phyloP scores from a whole-genome alignment of 2,797 vertebrate species.

The Ctenosaura bakeri region DNA sequence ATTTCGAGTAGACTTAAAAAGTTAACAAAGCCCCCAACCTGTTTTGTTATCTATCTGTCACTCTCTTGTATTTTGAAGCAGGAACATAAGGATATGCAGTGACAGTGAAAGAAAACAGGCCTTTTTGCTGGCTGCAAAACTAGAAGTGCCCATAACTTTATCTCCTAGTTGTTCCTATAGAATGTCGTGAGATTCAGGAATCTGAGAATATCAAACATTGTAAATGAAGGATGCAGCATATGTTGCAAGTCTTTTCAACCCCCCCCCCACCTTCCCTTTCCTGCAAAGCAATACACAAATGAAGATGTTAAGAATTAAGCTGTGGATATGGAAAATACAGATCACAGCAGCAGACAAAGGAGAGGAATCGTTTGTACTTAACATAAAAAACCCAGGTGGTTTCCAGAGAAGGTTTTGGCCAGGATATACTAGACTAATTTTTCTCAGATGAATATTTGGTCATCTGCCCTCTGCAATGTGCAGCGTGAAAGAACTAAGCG shows the following conservation, averaged over 20 bases:
- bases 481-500: not conserved
- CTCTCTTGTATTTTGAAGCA: constrained; percentile 49
- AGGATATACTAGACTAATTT: constrained; percentile 37
- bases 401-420: constrained; percentile 37
- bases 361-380: constrained; percentile 6
- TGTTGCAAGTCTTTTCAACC: not conserved
- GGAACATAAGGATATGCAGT: constrained; percentile 47
- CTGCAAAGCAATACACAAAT: not conserved
- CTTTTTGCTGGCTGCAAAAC: constrained; percentile 47
- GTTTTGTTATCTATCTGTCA: constrained; percentile 34
- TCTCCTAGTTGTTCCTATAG: constrained; percentile 34
- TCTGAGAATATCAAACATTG: constrained; percentile 17
- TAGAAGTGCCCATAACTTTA: constrained; percentile 8
- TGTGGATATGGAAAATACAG: constrained; percentile 27
- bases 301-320: constrained; percentile 34
- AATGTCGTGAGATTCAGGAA: not conserved
- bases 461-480: not conserved
- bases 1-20: constrained; percentile 55
- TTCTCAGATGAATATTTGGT: constrained; percentile 35
- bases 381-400: constrained; percentile 41
- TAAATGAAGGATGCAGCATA: constrained; percentile 24
- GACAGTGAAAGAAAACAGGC: constrained; percentile 16
- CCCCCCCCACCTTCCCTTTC: too few relatives aligned
- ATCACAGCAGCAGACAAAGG: constrained; percentile 20
- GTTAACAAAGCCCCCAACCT: constrained; percentile 46